These are phyloP conservation scores for Brachionus rotundiformis DNA, from an alignment of 1,140 invertebrate genomes.

Conservation along the genomic window DNA sequence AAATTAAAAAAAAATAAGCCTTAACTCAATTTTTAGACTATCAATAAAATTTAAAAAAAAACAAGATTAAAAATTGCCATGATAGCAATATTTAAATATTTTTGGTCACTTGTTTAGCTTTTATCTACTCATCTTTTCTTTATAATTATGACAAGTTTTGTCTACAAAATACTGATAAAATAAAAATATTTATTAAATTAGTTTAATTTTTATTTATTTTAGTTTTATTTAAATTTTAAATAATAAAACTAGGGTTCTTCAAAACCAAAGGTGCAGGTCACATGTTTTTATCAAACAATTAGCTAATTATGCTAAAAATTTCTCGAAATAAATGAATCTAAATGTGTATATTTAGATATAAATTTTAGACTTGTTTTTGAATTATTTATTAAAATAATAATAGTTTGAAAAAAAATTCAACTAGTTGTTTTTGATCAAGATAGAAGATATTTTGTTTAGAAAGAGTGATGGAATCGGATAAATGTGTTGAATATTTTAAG, in stretches of 20 bases:
- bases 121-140: neutral
- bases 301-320: neutral
- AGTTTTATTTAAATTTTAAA: neutral
- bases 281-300: neutral
- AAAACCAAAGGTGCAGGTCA: neutral
- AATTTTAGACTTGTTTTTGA: neutral
- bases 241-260: neutral
- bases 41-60: neutral
- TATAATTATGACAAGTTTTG: neutral
- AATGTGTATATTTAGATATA: neutral
- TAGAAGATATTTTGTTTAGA: slow-evolving; percentile 18
- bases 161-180: neutral
- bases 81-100: neutral
- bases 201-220: neutral
- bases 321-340: neutral
- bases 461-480: neutral
- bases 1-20: neutral
- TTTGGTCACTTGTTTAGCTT: neutral
- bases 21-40: neutral
- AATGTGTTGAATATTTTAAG: slow-evolving; percentile 32
- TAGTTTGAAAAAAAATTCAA: neutral
- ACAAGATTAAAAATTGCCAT: neutral
- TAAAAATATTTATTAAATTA: neutral
- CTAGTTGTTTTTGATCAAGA: neutral
- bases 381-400: neutral